These are phyloP conservation scores for Eulacestoma nigropectus DNA, from an alignment of 2,113 vertebrate genomes.

Conservation along the genomic window DNA sequence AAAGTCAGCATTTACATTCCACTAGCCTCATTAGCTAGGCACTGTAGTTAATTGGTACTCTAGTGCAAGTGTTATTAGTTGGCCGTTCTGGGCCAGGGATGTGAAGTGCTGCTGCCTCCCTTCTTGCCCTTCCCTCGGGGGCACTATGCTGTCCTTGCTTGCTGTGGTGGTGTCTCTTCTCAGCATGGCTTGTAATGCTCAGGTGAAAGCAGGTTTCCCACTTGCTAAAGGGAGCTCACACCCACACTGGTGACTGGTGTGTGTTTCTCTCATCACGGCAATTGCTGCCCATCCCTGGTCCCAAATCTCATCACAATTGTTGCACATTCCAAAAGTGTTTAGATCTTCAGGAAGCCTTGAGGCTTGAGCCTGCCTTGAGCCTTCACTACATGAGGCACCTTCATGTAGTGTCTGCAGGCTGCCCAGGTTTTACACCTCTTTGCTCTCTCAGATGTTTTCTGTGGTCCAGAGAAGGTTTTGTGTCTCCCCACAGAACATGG, in stretches of 20 bases:
- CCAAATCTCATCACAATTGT: not conserved
- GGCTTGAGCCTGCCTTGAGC: not conserved
- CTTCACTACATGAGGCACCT: not conserved
- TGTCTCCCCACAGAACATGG: fast-evolving
- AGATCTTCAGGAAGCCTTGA: not conserved
- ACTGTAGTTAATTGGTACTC: not conserved
- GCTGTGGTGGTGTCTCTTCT: fast-evolving
- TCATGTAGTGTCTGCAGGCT: not conserved
- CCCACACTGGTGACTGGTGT: fast-evolving
- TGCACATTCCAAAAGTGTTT: not conserved
- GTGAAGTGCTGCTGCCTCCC: not conserved
- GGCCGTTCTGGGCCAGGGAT: not conserved
- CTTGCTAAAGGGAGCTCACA: not conserved
- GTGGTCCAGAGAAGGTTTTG: not conserved
- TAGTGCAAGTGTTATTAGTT: not conserved
- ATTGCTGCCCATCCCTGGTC: not conserved
- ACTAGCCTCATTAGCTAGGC: not conserved
- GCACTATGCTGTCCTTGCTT: not conserved
- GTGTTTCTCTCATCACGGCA: not conserved
- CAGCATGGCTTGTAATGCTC: not conserved
- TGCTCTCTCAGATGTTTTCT: not conserved
- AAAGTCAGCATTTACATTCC: slow-evolving; percentile 9
- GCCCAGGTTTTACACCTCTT: not conserved
- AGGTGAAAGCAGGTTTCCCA: not conserved
- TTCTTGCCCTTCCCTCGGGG: not conserved